phyloP scores from a whole-genome alignment of 2,888 invertebrate species.

The Cephus runcator region DNA sequence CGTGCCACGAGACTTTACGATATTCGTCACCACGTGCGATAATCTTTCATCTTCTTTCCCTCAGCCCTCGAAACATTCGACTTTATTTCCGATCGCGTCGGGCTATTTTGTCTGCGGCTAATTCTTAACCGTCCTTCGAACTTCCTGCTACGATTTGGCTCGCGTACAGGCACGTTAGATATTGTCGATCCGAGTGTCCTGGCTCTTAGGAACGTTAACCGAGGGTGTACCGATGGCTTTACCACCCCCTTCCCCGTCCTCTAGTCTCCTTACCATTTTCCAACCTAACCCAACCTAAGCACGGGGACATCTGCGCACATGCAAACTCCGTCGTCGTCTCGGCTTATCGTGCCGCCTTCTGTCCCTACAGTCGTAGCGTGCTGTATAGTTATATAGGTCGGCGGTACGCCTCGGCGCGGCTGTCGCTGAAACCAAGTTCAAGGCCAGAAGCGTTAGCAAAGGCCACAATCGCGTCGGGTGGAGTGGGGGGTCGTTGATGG shows the following conservation, averaged over 20 bases:
- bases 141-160: background rate
- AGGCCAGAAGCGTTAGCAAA: constrained; percentile 65
- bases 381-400: constrained; percentile 54
- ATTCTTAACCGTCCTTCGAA: background rate
- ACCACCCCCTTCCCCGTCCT: too few species aligned
- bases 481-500: constrained; percentile 22
- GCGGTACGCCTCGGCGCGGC: constrained; percentile 62
- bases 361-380: background rate
- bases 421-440: constrained; percentile 66
- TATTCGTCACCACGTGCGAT: background rate
- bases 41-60: background rate
- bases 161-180: background rate
- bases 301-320: constrained; percentile 2
- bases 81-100: background rate
- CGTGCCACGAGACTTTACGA: background rate
- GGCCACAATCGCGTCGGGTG: constrained; percentile 56
- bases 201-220: background rate
- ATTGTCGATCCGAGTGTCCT: background rate
- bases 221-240: background rate
- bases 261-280: background rate
- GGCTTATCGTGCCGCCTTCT: background rate
- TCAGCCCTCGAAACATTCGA: background rate
- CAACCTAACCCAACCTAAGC: background rate
- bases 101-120: background rate
- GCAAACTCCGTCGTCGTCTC: background rate